These are phyloP conservation scores for Glyptemys insculpta DNA, from an alignment of 2,797 vertebrate species.

Conservation along the genomic window DNA sequence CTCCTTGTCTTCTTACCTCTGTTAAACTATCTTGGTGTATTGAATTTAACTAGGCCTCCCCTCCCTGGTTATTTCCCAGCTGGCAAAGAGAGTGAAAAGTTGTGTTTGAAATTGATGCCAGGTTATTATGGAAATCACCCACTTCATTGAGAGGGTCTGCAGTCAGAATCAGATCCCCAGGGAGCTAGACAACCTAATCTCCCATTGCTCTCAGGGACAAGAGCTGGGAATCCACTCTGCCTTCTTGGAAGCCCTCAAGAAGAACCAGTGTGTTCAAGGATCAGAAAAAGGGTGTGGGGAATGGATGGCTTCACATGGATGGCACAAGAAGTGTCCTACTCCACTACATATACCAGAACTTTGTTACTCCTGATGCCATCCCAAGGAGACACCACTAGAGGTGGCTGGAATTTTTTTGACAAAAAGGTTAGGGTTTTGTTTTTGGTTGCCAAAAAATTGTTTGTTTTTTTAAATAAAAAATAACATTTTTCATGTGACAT, in stretches of 20 bases:
- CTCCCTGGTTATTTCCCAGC: neutral
- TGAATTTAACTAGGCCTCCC: neutral
- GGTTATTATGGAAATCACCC: too few relatives aligned
- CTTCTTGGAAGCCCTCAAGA: neutral
- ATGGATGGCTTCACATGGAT: neutral
- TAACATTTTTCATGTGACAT: too few relatives aligned
- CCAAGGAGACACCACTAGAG: too few relatives aligned
- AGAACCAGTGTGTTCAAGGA: neutral
- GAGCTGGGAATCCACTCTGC: neutral
- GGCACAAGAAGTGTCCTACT: too few relatives aligned
- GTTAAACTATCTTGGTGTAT: neutral
- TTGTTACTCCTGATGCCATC: too few relatives aligned
- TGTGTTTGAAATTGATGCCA: too few relatives aligned
- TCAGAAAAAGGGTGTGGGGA: neutral
- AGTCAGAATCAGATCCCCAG: neutral
- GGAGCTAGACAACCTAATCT: neutral
- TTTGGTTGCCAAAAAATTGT: too few relatives aligned
- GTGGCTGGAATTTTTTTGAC: too few relatives aligned
- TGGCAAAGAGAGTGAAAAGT: neutral
- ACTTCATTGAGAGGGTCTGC: neutral
- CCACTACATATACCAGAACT: too few relatives aligned
- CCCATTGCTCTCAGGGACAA: neutral
- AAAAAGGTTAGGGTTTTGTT: too few relatives aligned
- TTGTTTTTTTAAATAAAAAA: too few relatives aligned
- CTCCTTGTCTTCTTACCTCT: neutral